These are phyloP conservation scores for Phrixothrix hirtus DNA, from an alignment of 2,888 invertebrate species.

Conservation along the genomic window DNA sequence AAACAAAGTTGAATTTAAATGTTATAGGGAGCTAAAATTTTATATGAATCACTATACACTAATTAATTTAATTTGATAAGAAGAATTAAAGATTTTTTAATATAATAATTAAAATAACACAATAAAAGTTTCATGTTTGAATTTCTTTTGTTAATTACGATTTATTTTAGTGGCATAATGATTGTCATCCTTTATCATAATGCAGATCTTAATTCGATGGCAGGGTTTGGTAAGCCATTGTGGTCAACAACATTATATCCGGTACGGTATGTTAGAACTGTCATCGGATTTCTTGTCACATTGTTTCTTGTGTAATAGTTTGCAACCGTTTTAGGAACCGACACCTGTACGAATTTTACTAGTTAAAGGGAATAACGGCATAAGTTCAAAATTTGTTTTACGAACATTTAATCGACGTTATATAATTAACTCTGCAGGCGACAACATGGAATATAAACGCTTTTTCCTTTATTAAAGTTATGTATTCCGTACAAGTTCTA, in stretches of 20 bases:
- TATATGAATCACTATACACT: too few relatives aligned
- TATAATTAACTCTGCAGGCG: not conserved
- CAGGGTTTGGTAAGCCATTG: constrained; percentile 27
- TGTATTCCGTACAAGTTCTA: constrained; percentile 27
- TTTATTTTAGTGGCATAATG: not conserved
- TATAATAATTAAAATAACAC: too few relatives aligned
- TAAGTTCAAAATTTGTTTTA: constrained; percentile 6
- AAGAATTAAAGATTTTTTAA: too few relatives aligned
- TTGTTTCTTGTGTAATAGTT: constrained; percentile 21
- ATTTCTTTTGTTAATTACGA: not conserved
- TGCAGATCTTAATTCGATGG: not conserved
- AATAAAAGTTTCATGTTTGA: too few relatives aligned
- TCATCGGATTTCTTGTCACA: constrained; percentile 44
- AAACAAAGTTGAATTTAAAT: too few relatives aligned
- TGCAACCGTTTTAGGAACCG: not conserved
- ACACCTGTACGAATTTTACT: constrained; percentile 11
- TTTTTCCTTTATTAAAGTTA: constrained; percentile 27
- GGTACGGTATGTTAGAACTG: constrained; percentile 37
- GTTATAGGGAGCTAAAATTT: too few relatives aligned
- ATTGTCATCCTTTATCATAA: not conserved
- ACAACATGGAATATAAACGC: constrained; percentile 9
- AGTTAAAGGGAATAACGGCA: constrained; percentile 4
- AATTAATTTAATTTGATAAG: too few relatives aligned
- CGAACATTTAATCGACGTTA: too few relatives aligned
- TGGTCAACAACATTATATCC: constrained; percentile 37